Evolutionary conservation across 1,140 invertebrate species (phyloP), one percentile per base, ranked within the genome.

Genomic region (Bacillus rossius): DNA sequence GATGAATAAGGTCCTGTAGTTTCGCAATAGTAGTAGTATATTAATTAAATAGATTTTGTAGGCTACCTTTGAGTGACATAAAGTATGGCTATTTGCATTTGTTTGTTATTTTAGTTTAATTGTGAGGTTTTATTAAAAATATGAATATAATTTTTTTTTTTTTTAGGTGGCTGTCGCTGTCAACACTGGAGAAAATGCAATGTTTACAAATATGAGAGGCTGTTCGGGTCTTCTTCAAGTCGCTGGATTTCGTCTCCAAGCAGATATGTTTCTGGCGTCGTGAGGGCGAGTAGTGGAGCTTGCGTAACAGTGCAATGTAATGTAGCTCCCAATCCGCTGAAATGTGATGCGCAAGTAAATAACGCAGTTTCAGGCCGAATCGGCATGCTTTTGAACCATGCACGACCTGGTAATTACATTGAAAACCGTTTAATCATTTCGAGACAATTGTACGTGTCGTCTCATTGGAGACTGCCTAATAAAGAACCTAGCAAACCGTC

Each of bases 401-500:
- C 41, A 17, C 5, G 25, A n/a, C 16, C 34, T 16, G 22, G 23
- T 8, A 19, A 10, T 8, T 23, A 13, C 7, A 17, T 26, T 17
- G 14, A 13, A 16, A 23, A 8, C 34, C 37, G 40, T 10, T 14
- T 57, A 40, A 23, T 59, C 17, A 29, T 52, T 45, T 10, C 17
- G 19, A 43, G 62, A 45, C 38, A 67, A 60, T 69, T 80, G 51
- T 73, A 73, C 17, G 73, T 74, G 26, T 76, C 70, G 59, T 64
- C 62, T 22, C 68, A 62, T 59, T 64, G 29, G 29, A 34, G 29
- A 34, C 5, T 69, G 51, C 75, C 70, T 67, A 79, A 83, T 14
- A 81, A 80, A 59, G 82, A 85, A 70, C 81, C 83, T 5, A 68
- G 81, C 29, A 85, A 90, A 71, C 81, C 89, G 37, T 92, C 89